phyloP scores from a whole-genome alignment of 30 jellyfish, hydroid and myxozoan genomes.

The Pelagia noctiluca region DNA sequence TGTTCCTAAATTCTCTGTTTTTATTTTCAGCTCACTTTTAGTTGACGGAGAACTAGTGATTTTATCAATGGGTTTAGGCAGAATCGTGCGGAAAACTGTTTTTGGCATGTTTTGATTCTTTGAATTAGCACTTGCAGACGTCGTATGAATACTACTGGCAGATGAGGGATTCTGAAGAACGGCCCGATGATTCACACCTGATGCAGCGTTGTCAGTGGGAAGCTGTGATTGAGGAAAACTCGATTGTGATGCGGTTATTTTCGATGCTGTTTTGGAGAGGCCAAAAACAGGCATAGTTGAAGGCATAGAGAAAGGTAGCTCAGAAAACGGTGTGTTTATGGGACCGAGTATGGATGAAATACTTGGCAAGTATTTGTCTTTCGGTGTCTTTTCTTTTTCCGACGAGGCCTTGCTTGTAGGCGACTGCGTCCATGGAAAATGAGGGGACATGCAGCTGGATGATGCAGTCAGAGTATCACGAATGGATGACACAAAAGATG shows the following conservation, averaged over 20 bases:
- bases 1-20: too few relatives aligned
- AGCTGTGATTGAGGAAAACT: constrained; percentile 4
- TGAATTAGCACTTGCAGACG: not conserved
- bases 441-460: constrained; percentile 37
- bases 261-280: not conserved
- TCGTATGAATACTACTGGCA: not conserved
- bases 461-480: constrained; percentile 12
- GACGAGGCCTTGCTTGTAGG: constrained; percentile 21
- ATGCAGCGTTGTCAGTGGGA: not conserved
- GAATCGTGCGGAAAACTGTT: constrained; percentile 62
- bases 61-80: constrained; percentile 65
- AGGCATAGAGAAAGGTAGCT: constrained; percentile 16
- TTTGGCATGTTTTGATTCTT: not conserved
- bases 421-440: constrained; percentile 51
- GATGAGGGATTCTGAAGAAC: not conserved
- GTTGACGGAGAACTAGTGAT: too few relatives aligned
- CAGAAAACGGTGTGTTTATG: constrained; percentile 22
- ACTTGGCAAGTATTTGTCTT: constrained; percentile 58
- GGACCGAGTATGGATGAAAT: constrained; percentile 40
- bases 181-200: too few relatives aligned
- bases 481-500: not conserved
- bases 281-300: constrained; percentile 13
- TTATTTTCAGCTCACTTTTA: too few relatives aligned
- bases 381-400: not conserved
- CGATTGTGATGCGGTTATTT: not conserved